phyloP scores from a whole-genome alignment of 2,113 vertebrate species.

The Laticauda colubrina region DNA sequence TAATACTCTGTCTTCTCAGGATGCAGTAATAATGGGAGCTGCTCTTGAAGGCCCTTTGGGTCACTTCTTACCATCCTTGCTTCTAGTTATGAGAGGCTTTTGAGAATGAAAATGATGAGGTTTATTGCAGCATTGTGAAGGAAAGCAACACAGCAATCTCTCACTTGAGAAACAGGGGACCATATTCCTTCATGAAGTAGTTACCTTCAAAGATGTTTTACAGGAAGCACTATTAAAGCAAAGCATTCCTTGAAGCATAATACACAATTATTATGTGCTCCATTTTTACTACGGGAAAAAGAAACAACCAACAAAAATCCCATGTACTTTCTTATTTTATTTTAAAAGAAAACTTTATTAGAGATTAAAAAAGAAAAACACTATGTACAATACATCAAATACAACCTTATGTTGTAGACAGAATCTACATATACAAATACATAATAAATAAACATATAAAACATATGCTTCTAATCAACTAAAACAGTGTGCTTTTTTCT shows the following conservation, averaged over 20 bases:
- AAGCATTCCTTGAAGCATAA: neutral
- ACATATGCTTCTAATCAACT: no score
- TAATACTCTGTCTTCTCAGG: neutral
- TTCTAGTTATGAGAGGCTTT: neutral
- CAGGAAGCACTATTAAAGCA: neutral
- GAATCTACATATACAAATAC: no score
- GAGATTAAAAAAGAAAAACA: no score
- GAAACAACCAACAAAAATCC: neutral
- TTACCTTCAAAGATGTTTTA: neutral
- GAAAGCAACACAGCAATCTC: neutral
- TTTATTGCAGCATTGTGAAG: neutral
- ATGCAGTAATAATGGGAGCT: neutral
- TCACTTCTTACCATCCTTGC: neutral
- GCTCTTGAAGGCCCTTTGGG: neutral
- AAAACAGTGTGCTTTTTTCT: no score
- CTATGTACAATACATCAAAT: no score
- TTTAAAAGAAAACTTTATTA: no score
- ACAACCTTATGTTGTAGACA: no score
- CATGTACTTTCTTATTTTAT: neutral
- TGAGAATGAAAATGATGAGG: neutral
- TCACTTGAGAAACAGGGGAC: neutral
- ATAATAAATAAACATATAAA: no score
- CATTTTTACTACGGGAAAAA: neutral
- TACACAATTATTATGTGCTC: neutral
- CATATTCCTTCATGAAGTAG: neutral